Conservation (phyloP, 2,113 vertebrate genomes). For the Lynx canadensis region DNA sequence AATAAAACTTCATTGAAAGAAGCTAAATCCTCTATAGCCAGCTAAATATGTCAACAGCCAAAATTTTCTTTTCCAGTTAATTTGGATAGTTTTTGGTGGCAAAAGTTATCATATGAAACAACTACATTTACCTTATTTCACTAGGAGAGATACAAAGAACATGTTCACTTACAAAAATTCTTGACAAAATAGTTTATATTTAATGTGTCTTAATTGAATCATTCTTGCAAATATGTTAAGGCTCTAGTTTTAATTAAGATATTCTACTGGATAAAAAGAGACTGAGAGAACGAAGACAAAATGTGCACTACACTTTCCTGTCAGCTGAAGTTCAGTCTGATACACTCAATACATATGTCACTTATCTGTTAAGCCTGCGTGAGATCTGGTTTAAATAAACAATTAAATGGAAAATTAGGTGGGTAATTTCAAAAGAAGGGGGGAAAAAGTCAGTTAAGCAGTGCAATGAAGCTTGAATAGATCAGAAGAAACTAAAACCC, state of each 20-base stretch:
- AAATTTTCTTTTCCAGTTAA: constrained; percentile 2
- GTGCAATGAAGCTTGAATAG: constrained; percentile 62
- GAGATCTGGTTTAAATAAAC: constrained; percentile 78
- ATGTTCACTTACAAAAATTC: background rate
- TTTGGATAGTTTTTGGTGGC: background rate
- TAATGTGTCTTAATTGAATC: background rate
- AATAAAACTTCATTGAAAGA: constrained; percentile 51
- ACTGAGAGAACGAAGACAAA: constrained; percentile 16
- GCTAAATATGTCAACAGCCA: constrained; percentile 27
- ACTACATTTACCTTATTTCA: constrained; percentile 45
- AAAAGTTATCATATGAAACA: constrained; percentile 32
- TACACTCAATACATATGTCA: constrained; percentile 16
- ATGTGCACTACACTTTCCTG: background rate
- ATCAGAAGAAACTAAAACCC: constrained; percentile 73
- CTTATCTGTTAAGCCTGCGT: constrained; percentile 52
- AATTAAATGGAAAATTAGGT: constrained; percentile 79
- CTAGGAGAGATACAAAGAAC: constrained; percentile 32
- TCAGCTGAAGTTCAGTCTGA: constrained; percentile 28
- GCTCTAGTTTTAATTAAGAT: constrained; percentile 35
- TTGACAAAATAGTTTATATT: constrained; percentile 49
- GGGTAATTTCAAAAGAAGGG: constrained; percentile 78
- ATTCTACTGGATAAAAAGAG: background rate
- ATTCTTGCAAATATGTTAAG: constrained; percentile 14
- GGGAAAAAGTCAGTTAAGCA: constrained; percentile 66
- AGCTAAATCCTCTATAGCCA: background rate